Percentiles rank a stretch among this genome's conserved stretches.
Conservation (phyloP, 2,113 vertebrate species). For the Colinus virginianus region DNA sequence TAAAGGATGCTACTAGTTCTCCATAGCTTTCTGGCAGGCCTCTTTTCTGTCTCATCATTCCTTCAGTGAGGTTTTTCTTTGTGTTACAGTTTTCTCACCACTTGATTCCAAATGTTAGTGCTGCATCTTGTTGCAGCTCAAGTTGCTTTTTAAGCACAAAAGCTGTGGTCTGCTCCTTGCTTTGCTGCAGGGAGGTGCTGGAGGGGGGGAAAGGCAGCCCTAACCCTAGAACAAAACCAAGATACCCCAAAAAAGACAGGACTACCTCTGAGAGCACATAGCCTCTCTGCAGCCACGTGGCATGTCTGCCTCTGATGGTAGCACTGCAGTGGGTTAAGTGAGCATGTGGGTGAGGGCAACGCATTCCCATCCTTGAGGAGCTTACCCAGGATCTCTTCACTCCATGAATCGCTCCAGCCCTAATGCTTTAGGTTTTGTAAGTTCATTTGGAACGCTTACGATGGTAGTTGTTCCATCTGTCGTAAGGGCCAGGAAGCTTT, state of each 20-base stretch:
- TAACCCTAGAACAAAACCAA: accelerated
- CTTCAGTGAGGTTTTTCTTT: neutral
- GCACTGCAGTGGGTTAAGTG: neutral
- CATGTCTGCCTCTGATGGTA: neutral
- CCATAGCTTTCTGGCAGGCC: neutral
- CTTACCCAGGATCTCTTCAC: neutral
- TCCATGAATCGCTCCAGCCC: neutral
- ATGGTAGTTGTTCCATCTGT: neutral
- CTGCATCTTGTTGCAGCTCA: accelerated
- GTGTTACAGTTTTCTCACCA: neutral
- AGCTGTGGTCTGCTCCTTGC: neutral
- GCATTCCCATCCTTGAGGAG: neutral
- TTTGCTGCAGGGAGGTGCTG: accelerated
- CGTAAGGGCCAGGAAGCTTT: neutral
- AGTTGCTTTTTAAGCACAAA: neutral
- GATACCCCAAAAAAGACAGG: neutral
- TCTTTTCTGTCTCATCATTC: neutral
- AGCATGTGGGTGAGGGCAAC: neutral
- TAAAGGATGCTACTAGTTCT: neutral
- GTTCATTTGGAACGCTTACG: accelerated
- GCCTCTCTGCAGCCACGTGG: accelerated
- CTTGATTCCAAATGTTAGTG: neutral
- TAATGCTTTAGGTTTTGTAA: accelerated
- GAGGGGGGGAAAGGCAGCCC: neutral
- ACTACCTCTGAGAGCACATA: accelerated